Evolutionary conservation across 2,113 vertebrate genomes (phyloP), one percentile per base, ranked within the genome.

Genomic region (Synodontis membranacea): DNA sequence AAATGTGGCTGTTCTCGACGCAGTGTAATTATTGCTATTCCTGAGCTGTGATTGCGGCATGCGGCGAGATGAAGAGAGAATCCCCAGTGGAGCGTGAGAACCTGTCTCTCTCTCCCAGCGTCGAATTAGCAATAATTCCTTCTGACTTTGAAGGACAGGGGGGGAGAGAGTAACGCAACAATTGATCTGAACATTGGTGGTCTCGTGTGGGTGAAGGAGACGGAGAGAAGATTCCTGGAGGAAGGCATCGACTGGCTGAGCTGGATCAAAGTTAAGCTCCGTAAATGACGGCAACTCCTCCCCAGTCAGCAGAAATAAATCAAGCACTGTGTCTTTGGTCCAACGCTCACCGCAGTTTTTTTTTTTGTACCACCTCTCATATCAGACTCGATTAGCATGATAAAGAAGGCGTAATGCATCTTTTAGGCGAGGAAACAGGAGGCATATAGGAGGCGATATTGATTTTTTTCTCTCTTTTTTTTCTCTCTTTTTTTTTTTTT

Each of bases 111-210:
- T 23, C 21, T 37, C 46, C 78, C 56, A 76, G 31, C 66, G 80
- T 86, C 88, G 25, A 86, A 66, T 88, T 88, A 89, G 60, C 80
- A 83, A 80, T 89, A 89, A 91, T 85, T 85, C 80, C 68, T 79
- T 87, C 87, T 84, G 90, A 91, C 88, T 88, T 87, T 89, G 82
- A 88, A 89, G 82, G 70, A 64, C 10, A 14, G 17, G 2, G 25
- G 4, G 37, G 17, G 21, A 8, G 15, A 79, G 34, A n/a, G 74
- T 54, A 86, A 83, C 31, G 72, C 87, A 86, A 87, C 80, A 88
- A 86, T 87, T 89, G 89, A 90, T 90, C 89, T 72, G 60, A 25
- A 82, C 66, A 68, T 86, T 64, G 70, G 84, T 46, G 54, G 84
- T 84, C 74, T 50, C 64, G 28, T 50, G 79, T 23, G 34, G 37